Evolutionary conservation across 2,888 invertebrate species (phyloP), one percentile per base, ranked within the genome.

Genomic region (Hyles lineata): DNA sequence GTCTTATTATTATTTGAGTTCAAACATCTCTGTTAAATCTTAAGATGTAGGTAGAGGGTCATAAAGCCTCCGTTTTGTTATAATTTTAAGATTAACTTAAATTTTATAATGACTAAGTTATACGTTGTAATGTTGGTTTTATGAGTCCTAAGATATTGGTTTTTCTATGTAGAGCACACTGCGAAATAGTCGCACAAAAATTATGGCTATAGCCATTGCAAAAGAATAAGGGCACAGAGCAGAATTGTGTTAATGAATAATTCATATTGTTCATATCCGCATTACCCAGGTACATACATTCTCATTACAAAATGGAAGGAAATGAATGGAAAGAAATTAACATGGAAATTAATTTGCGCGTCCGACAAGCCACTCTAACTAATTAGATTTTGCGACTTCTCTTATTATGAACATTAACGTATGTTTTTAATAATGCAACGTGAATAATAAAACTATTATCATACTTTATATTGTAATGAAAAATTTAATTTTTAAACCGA

Each of bases 331-430:
- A 60, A 15, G 60, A 63, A 35, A 63, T 35, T n/a, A 63, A 63
- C 7, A 63, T 63, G n/a, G 32, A 35, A 63, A 63, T 63, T 63
- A 63, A 35, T 63, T 63, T 63, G 35, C 62, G n/a, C 62, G 32
- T 71, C 62, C 17, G 52, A 52, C 35, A 61, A 61, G 17, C 21
- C 71, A 71, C 32, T 71, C 61, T 55, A 29, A 19, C 5, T 62
- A 71, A 71, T 63, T 19, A 55, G 55, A 32, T 55, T 71, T 62
- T 9, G 8, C 62, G 11, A 63, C 29, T 63, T 8, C 35, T 35
- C 11, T 63, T 63, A 63, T 35, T 63, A 35, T 63, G 9, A 63
- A 29, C 19, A 8, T 62, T 32, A n/a, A n/a, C n/a, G 32, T 62
- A 19, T 25, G 6, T 17, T 62, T 62, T 17, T 11, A 25, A 61